Percentiles rank a stretch among this genome's conserved stretches.
Conservation (phyloP, 2,888 invertebrate genomes). For the Troides helena region DNA sequence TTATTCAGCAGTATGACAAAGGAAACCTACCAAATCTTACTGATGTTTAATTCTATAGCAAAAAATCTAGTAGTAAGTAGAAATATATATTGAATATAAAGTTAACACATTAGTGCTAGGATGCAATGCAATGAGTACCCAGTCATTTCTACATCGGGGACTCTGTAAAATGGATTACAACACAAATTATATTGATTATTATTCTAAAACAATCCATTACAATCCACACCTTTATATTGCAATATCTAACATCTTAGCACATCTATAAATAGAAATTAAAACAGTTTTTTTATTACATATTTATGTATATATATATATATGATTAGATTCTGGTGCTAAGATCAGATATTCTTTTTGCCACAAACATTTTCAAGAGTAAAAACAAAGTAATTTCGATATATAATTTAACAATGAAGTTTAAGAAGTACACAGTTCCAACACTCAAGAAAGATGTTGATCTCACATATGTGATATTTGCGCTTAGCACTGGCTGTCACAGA, state of each 20-base stretch:
- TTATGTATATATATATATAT: slow-evolving; percentile 15
- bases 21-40: slow-evolving; percentile 28
- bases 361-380: slow-evolving; percentile 37
- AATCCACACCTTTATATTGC: slow-evolving; percentile 50
- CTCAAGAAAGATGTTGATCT: slow-evolving; percentile 47
- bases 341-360: slow-evolving; percentile 51
- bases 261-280: slow-evolving; percentile 31
- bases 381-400: slow-evolving; percentile 38
- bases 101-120: slow-evolving; percentile 28
- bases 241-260: slow-evolving; percentile 63
- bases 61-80: slow-evolving; percentile 16
- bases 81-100: slow-evolving; percentile 30
- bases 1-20: slow-evolving; percentile 29
- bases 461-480: slow-evolving; percentile 51
- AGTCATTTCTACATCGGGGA: slow-evolving; percentile 60
- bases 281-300: slow-evolving; percentile 13
- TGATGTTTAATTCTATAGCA: slow-evolving; percentile 25
- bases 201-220: slow-evolving; percentile 71
- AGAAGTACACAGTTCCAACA: slow-evolving; percentile 48
- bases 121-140: slow-evolving; percentile 52
- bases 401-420: slow-evolving; percentile 55
- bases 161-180: slow-evolving; percentile 55
- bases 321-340: slow-evolving; percentile 53
- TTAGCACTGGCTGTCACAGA: slow-evolving; percentile 58
- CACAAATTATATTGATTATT: slow-evolving; percentile 57